phyloP scores from a whole-genome alignment of 1,140 invertebrate genomes.

The Cherax quadricarinatus region DNA sequence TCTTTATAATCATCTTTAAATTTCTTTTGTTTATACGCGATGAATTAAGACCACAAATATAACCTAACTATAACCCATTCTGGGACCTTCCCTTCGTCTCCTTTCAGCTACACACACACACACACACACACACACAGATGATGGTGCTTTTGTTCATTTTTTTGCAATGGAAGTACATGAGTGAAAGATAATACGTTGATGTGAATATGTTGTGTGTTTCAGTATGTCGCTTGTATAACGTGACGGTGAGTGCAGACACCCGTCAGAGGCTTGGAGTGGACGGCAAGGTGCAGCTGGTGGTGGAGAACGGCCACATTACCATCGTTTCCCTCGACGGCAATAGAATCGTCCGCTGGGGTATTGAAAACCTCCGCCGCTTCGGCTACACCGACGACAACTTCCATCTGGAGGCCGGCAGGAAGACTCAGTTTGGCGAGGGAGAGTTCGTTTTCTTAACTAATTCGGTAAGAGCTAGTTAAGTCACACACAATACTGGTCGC shows the following conservation, averaged over 20 bases:
- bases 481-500: too few relatives aligned
- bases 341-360: conserved; percentile 11
- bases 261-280: conserved; percentile 18
- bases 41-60: too few relatives aligned
- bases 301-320: conserved; percentile 31
- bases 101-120: too few relatives aligned
- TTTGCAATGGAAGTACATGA: too few relatives aligned
- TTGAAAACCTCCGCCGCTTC: conserved; percentile 11
- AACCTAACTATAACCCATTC: too few relatives aligned
- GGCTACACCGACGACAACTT: conserved; percentile 26
- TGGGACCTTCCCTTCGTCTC: too few relatives aligned
- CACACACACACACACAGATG: too few relatives aligned
- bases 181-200: too few relatives aligned
- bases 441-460: conserved; percentile 23
- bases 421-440: conserved; percentile 16
- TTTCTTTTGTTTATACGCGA: too few relatives aligned
- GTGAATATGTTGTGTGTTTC: neutral
- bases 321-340: conserved; percentile 15
- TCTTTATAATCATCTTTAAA: too few relatives aligned
- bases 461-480: neutral
- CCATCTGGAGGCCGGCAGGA: conserved; percentile 38
- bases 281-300: neutral
- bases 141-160: too few relatives aligned
- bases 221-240: neutral
- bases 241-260: neutral